Conservation (phyloP, 37 sponge, comb jelly and placozoan species). For the Chondrilla cf. caribensis region DNA sequence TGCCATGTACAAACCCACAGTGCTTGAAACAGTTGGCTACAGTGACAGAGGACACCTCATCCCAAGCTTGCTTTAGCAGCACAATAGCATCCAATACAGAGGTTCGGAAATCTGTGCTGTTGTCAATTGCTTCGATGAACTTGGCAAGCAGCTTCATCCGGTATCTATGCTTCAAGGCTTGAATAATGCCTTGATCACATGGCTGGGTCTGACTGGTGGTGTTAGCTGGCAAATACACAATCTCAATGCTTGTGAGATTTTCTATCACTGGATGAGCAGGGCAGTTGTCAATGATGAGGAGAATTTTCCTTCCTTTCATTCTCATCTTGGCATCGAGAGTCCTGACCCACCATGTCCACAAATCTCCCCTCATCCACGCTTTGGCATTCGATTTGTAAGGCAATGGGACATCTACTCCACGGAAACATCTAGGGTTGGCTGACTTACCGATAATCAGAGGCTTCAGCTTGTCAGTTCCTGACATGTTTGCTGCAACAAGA, state of each 20-base stretch:
- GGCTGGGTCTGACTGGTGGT: constrained; percentile 17
- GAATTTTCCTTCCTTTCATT: neutral
- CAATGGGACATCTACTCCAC: constrained; percentile 3
- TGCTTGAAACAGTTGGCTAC: constrained; percentile 24
- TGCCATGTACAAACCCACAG: constrained; percentile 15
- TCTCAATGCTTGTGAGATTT: constrained; percentile 6
- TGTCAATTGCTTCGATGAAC: constrained; percentile 14
- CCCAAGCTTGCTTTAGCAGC: constrained; percentile 23
- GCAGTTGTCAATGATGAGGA: constrained; percentile 16
- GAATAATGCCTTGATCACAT: constrained; percentile 27
- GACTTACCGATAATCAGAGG: constrained; percentile 21
- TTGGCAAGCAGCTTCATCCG: neutral
- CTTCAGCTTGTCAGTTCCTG: constrained; percentile 9
- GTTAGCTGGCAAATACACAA: constrained; percentile 13
- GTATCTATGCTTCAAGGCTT: constrained; percentile 1
- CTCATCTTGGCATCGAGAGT: constrained; percentile 1
- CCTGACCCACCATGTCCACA: constrained; percentile 5
- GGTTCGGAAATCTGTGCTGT: neutral
- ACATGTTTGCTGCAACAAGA: constrained; percentile 17
- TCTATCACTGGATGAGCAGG: constrained; percentile 22
- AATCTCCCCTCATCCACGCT: constrained; percentile 10
- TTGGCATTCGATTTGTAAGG: constrained; percentile 11
- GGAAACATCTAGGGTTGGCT: constrained; percentile 9
- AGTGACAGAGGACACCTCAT: constrained; percentile 22
- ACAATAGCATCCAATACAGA: constrained; percentile 22